Base-by-base conservation (phyloP, 1,140 invertebrate species). In the Rhyacophila brunnea region DNA sequence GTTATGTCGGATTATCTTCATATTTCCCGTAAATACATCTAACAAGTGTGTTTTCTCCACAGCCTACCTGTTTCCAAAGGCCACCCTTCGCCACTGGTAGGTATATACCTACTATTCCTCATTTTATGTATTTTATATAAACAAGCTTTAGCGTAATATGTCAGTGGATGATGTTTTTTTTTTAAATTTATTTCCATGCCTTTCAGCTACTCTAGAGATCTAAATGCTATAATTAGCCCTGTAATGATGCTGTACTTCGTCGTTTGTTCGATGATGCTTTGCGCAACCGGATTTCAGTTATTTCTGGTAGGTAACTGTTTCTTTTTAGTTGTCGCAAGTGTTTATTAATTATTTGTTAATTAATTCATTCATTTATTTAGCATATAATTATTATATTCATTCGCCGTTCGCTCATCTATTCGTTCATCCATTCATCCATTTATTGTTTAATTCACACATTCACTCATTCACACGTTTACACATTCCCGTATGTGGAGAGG, bases 201-300 rank as follows among this genome's bases (percentile, higher is more conserved):
- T 67, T 67, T 15, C 49, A 71, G 70, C 44, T 68, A 63, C 45
- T 40, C 69, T 18, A 35, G 65, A n/a, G 53, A 52, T 19, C 44
- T 71, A n/a, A 63, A 69, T 62, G 35, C 34, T 11, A 60, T 71
- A 9, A 61, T 58, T 10, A 62, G 66, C 55, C 70, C 67, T 10
- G 57, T 67, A 6, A 71, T 73, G 70, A 70, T 73, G 32, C 15
- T 67, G 1, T 67, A 71, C 60, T 73, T 71, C 57, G 28, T 71
- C 18, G 61, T 68, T 11, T 70, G 63, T 45, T 67, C 67, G 19
- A 1, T 68, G 32, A 52, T 68, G 44, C 32, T 73, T 6, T 72
- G 70, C 58, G 58, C 71, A 10, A 65, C 69, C 18, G 69, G 69
- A 9, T 69, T 72, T 15, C 69, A 72, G 61, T 65, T 66, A 34